A percentile compares a stretch with the other conserved stretches of the same genome.
Conservation (phyloP, 2,888 invertebrate genomes). For the Hypomecis atomaria region DNA sequence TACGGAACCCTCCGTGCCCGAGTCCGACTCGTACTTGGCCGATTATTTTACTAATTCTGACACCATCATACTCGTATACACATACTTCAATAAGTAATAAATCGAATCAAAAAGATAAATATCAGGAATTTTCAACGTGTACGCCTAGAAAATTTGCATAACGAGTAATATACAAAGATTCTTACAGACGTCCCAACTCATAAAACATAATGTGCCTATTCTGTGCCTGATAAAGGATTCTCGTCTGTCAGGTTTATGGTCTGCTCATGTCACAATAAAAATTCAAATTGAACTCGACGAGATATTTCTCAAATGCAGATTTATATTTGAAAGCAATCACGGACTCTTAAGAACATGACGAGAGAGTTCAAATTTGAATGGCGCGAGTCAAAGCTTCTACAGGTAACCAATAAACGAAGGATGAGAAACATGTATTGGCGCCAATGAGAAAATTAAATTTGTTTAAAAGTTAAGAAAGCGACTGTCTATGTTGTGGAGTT, state of each 20-base stretch:
- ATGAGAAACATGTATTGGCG: conserved; percentile 27
- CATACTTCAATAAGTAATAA: not conserved
- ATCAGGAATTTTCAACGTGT: conserved; percentile 5
- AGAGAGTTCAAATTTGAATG: conserved; percentile 18
- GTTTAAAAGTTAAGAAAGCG: conserved; percentile 13
- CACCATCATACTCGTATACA: not conserved
- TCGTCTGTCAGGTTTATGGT: conserved; percentile 53
- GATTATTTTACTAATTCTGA: not conserved
- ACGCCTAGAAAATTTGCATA: conserved; percentile 34
- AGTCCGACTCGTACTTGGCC: no score
- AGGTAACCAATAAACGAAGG: conserved; percentile 11
- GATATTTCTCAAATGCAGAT: conserved; percentile 44
- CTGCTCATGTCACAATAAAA: conserved; percentile 57
- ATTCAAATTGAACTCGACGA: conserved; percentile 48
- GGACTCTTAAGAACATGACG: not conserved
- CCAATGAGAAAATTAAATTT: conserved; percentile 25
- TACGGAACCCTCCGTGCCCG: no score
- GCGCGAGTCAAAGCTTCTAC: not conserved
- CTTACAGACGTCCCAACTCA: conserved; percentile 35
- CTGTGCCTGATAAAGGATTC: conserved; percentile 47
- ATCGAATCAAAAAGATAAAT: conserved; percentile 6
- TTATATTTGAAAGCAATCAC: conserved; percentile 21
- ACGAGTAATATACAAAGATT: conserved; percentile 39
- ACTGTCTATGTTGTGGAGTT: not conserved
- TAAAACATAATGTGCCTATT: conserved; percentile 42